These are phyloP conservation scores for Vimba vimba DNA, from an alignment of 2,113 vertebrate species.

Conservation along the genomic window DNA sequence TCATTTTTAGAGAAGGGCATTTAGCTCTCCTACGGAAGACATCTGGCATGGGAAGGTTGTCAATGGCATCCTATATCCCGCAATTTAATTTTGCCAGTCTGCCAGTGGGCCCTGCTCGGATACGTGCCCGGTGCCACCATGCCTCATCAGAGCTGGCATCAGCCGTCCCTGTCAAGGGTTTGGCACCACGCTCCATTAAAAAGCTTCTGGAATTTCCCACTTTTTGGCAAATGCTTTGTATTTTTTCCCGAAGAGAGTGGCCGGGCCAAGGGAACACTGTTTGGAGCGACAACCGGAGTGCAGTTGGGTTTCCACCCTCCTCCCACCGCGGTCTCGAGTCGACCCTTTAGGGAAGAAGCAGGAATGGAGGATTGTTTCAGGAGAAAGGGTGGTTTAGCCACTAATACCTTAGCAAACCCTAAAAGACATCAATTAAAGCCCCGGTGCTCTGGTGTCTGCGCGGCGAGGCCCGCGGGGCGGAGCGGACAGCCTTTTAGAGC, in stretches of 20 bases:
- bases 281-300: constrained; percentile 35
- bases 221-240: constrained; percentile 43
- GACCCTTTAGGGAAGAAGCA: constrained; percentile 31
- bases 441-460: constrained; percentile 50
- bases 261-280: constrained; percentile 37
- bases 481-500: constrained; percentile 70
- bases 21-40: constrained; percentile 72
- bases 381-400: constrained; percentile 45
- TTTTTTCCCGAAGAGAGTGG: constrained; percentile 27
- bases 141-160: constrained; percentile 60
- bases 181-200: constrained; percentile 55
- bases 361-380: constrained; percentile 34
- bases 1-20: constrained; percentile 30
- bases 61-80: constrained; percentile 74
- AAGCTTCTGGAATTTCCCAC: constrained; percentile 55
- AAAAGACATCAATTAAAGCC: constrained; percentile 70
- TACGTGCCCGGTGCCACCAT: constrained; percentile 68
- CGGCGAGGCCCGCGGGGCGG: constrained; percentile 55
- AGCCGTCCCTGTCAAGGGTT: constrained; percentile 67
- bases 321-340: constrained; percentile 33
- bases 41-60: constrained; percentile 72
- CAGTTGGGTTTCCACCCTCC: constrained; percentile 25
- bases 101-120: constrained; percentile 64
- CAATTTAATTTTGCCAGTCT: constrained; percentile 73
- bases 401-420: constrained; percentile 60